These are phyloP conservation scores for Galerucella calmariensis DNA, from an alignment of 2,888 invertebrate species.

Conservation along the genomic window DNA sequence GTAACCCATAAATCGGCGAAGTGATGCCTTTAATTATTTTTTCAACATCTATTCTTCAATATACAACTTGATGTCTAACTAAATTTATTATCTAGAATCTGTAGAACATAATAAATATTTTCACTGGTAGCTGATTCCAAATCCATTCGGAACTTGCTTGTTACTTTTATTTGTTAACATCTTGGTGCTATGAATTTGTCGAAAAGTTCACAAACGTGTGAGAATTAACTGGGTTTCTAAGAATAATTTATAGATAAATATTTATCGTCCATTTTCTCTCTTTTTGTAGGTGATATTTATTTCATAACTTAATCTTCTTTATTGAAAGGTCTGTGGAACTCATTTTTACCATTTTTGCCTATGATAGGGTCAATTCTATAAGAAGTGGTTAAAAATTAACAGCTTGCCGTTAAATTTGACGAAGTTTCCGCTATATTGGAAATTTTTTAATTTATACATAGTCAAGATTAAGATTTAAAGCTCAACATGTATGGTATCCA, in stretches of 20 bases:
- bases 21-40: no score
- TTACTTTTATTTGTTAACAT: conserved; percentile 41
- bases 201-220: conserved; percentile 49
- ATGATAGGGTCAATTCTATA: no score
- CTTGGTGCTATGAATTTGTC: conserved; percentile 46
- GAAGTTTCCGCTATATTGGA: no score
- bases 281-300: conserved; percentile 17
- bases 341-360: no score
- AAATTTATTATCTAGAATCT: neutral
- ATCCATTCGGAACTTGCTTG: conserved; percentile 26
- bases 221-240: conserved; percentile 49
- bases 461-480: no score
- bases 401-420: no score
- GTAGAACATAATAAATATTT: neutral
- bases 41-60: no score
- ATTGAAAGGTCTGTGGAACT: no score
- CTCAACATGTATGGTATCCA: no score
- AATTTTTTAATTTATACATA: no score
- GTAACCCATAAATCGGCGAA: no score
- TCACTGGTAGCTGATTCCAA: conserved; percentile 18
- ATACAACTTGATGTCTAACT: neutral
- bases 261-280: conserved; percentile 17
- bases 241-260: conserved; percentile 45
- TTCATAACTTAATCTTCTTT: neutral
- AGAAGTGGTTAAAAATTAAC: no score